Conservation (phyloP, 2,113 vertebrate species). For the Spea multiplicata region DNA sequence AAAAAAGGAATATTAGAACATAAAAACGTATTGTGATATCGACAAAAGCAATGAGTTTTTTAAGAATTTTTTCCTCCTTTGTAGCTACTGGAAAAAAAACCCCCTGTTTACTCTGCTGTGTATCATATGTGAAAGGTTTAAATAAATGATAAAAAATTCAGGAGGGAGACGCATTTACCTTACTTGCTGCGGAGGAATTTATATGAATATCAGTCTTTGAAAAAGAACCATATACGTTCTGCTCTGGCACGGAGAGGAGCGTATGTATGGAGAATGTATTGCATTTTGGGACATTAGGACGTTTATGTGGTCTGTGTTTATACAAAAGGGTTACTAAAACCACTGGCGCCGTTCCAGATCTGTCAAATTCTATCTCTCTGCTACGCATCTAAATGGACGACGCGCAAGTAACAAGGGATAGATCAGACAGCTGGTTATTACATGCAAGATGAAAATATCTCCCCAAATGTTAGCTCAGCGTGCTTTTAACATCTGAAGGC, state of each 20-base stretch:
- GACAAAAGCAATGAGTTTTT: neutral
- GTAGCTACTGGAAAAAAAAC: neutral
- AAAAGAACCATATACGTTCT: too few relatives aligned
- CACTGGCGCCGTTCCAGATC: conserved; percentile 30
- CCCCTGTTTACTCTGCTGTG: neutral
- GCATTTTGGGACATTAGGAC: conserved; percentile 15
- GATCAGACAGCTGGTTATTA: conserved; percentile 41
- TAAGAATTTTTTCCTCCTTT: neutral
- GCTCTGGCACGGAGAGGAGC: neutral
- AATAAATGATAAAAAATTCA: conserved; percentile 31
- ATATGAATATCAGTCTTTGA: too few relatives aligned
- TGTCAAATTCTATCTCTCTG: conserved; percentile 35
- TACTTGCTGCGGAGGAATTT: too few relatives aligned
- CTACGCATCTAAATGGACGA: conserved; percentile 20
- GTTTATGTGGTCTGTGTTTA: conserved; percentile 28
- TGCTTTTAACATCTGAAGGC: conserved; percentile 39
- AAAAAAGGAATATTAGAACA: neutral
- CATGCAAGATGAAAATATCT: conserved; percentile 40
- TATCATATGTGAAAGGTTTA: neutral
- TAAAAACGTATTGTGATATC: neutral
- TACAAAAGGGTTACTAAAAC: conserved; percentile 38
- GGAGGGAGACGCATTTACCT: conserved; percentile 1
- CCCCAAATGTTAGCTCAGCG: conserved; percentile 24
- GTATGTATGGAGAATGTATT: neutral
- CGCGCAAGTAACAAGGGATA: conserved; percentile 33